Base-by-base conservation (phyloP, 2,113 vertebrate species). In the Bos indicus region DNA sequence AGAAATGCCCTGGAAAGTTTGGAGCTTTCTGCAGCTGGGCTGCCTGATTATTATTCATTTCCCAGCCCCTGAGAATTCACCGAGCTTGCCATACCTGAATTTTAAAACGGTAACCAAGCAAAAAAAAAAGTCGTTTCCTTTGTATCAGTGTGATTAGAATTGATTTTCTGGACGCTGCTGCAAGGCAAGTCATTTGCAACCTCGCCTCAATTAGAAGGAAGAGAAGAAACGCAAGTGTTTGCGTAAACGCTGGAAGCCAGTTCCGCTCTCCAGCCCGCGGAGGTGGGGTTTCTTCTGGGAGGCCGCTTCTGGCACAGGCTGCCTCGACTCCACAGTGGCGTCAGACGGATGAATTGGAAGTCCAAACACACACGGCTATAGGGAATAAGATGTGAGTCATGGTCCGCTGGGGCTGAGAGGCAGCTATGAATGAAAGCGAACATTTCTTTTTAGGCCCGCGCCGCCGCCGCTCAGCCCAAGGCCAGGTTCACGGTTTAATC, bases 311-410 rank as follows among this genome's bases (percentile, higher is more conserved):
- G 97, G 96, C 98, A 97, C 98, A 92, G 95, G 88, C 97, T 95
- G 96, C 97, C 98, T 97, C 91, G 98, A 95, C 98, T 98, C 97
- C 97, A 98, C 97, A 97, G 95, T 98, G 99, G 98, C 98, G 98
- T 99, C 99, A 98, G 98, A 98, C 36, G 6, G 95, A 43, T 95
- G 98, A 93, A 98, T 98, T 97, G 97, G 97, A 98, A 98, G 98
- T 98, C 98, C 96, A 98, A 97, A 98, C 96, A 94, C 97, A 97
- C 97, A 81, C 59, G 95, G 94, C 98, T 57, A 77, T 21, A 40
- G 92, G 98, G 97, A 97, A 67, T 89, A 95, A 98, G 98, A 97
- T 92, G 98, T 98, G 98, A 99, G 98, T 99, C 99, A 99, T 67
- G 74, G 96, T 98, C 97, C 94, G 67, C 98, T 84, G 96, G 97